Conservation (phyloP, 2,888 invertebrate species). For the Phyllotreta cruciferae region DNA sequence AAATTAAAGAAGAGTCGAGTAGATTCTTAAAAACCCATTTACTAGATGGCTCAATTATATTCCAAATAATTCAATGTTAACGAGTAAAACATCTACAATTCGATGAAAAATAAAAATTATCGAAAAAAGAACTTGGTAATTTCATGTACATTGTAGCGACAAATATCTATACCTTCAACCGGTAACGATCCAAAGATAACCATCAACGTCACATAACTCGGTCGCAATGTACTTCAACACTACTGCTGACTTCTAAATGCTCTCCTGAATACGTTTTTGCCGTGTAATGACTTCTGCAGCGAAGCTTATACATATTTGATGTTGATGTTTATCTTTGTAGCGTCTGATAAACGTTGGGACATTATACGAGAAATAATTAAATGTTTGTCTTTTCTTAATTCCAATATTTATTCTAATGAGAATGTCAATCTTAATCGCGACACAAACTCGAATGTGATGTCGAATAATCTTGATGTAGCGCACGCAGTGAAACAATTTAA, state of each 20-base stretch:
- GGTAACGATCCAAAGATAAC: slow-evolving; percentile 39
- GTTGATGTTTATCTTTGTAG: not conserved
- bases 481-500: no score
- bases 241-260: slow-evolving; percentile 9
- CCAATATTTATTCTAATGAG: no score
- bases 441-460: not conserved
- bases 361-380: no score
- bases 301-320: slow-evolving; percentile 14
- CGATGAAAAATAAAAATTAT: no score
- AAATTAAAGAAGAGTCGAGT: slow-evolving; percentile 17
- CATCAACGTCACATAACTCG: slow-evolving; percentile 11
- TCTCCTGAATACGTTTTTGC: slow-evolving; percentile 6
- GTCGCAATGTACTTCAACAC: not conserved
- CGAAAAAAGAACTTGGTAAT: no score
- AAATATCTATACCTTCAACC: slow-evolving; percentile 29
- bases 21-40: slow-evolving; percentile 27
- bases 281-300: slow-evolving; percentile 16
- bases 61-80: not conserved
- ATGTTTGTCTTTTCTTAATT: no score
- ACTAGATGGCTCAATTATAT: slow-evolving; percentile 3
- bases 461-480: no score
- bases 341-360: no score
- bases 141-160: slow-evolving; percentile 32
- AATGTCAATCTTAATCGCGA: no score
- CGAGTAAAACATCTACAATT: no score